Conservation (phyloP, 2,888 invertebrate genomes). For the Saturnia pavonia region DNA sequence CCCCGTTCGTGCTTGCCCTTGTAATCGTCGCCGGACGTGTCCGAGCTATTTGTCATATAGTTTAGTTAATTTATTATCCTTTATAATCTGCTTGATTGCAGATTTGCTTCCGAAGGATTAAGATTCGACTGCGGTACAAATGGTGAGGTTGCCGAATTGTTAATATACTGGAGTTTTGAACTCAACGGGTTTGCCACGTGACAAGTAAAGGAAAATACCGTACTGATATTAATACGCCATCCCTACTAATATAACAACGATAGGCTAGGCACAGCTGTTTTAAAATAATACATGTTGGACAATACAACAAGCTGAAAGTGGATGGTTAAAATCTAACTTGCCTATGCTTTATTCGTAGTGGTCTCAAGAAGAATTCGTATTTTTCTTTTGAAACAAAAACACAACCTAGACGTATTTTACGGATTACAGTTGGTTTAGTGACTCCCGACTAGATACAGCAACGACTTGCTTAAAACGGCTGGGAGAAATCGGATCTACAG, state of each 20-base stretch:
- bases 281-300: too few relatives aligned
- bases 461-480: background rate
- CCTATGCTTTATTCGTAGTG: too few relatives aligned
- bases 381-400: background rate
- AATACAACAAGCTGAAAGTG: too few relatives aligned
- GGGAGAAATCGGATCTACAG: background rate
- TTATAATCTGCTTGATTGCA: constrained; percentile 12
- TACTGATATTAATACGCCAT: too few relatives aligned
- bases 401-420: background rate
- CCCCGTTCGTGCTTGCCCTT: constrained; percentile 17
- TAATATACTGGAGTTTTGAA: background rate
- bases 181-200: background rate
- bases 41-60: constrained; percentile 2
- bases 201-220: background rate
- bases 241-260: too few relatives aligned
- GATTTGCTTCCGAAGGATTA: background rate
- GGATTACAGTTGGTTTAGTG: background rate
- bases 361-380: too few relatives aligned
- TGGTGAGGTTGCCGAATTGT: background rate
- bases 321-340: too few relatives aligned
- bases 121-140: background rate
- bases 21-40: constrained; percentile 18
- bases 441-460: background rate
- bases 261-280: too few relatives aligned
- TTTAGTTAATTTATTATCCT: constrained; percentile 5